phyloP scores from a whole-genome alignment of 53 echinoderm and acorn worm species.

The Apostichopus leukothele region DNA sequence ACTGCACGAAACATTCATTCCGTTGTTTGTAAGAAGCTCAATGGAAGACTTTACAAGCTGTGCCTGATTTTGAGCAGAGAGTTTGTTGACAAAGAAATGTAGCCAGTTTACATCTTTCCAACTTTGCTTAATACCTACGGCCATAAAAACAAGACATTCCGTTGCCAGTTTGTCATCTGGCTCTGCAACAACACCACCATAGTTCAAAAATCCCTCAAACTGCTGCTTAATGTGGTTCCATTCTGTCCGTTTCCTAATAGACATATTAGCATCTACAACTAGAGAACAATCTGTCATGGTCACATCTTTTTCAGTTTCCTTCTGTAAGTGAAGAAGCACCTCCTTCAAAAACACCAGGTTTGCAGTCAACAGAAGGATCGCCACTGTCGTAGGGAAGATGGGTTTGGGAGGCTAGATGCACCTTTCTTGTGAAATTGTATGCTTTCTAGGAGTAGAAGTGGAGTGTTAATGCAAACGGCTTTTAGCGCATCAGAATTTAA shows the following conservation, averaged over 20 bases:
- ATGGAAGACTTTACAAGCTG: neutral
- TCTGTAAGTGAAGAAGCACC: neutral
- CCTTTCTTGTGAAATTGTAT: neutral
- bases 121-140: neutral
- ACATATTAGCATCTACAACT: neutral
- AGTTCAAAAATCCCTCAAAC: conserved; percentile 12
- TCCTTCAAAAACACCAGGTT: neutral
- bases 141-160: neutral
- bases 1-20: neutral
- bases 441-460: neutral
- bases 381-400: neutral
- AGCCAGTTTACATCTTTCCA: conserved; percentile 1
- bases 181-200: conserved; percentile 15
- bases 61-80: neutral
- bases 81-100: neutral
- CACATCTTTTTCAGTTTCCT: neutral
- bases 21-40: neutral
- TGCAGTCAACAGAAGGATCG: conserved; percentile 8
- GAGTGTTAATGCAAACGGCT: neutral
- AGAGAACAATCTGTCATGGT: neutral
- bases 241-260: neutral
- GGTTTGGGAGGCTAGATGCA: neutral
- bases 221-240: neutral
- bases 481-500: neutral
- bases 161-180: conserved; percentile 13